Conservation (phyloP, 2,888 invertebrate genomes). For the Eledona agricola region DNA sequence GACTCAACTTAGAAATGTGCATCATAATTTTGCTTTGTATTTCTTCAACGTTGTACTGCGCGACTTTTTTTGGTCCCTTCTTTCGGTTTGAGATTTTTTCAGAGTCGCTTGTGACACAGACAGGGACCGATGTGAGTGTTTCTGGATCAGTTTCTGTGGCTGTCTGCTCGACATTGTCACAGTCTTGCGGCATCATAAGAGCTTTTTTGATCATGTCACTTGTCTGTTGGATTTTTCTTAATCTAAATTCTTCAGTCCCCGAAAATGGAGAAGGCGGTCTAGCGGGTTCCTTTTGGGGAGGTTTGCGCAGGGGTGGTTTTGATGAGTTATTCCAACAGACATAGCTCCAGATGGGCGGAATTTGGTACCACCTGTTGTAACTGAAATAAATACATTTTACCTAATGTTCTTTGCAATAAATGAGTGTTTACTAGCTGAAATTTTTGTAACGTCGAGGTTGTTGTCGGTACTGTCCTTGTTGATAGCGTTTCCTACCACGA, state of each 20-base stretch:
- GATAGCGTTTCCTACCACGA: too few species aligned
- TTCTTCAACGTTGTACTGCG: conserved; percentile 49
- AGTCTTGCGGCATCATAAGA: conserved; percentile 40
- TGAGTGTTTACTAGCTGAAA: too few species aligned
- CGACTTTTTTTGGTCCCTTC: conserved; percentile 23
- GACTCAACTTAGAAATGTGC: conserved; percentile 56
- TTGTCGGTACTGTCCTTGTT: too few species aligned
- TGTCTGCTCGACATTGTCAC: neutral
- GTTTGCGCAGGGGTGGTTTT: neutral
- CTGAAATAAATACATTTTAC: too few species aligned
- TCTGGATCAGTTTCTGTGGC: neutral
- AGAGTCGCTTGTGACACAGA: conserved; percentile 1
- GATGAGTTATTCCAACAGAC: neutral
- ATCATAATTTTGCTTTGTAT: conserved; percentile 57
- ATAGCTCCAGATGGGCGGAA: neutral
- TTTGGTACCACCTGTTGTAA: neutral
- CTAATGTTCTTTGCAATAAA: too few species aligned
- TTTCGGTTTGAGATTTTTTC: too few species aligned
- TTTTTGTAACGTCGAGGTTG: too few species aligned
- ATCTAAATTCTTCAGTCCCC: conserved; percentile 57
- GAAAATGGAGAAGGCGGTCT: conserved; percentile 50
- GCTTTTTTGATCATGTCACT: conserved; percentile 57
- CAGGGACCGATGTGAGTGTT: too few species aligned
- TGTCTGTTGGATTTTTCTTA: conserved; percentile 55
- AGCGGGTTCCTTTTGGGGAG: conserved; percentile 12